Conservation (phyloP, 2,888 invertebrate genomes). For the Cryptocephalus primarius region DNA sequence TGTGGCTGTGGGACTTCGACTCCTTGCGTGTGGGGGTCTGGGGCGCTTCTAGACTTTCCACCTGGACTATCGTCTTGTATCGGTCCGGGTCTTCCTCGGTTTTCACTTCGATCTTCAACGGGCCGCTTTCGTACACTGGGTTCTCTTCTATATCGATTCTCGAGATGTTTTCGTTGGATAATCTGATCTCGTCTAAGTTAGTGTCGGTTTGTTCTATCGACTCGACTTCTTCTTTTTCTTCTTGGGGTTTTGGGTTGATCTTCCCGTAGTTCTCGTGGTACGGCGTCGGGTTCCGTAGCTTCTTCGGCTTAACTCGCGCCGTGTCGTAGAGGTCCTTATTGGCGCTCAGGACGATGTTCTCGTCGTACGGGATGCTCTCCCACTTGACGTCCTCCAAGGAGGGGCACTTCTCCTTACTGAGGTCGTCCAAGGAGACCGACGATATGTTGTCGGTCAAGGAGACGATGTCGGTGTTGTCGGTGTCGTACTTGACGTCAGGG, state of each 20-base stretch:
- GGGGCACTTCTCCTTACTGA: slow-evolving; percentile 31
- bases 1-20: slow-evolving; percentile 33
- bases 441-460: slow-evolving; percentile 36
- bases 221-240: slow-evolving; percentile 3
- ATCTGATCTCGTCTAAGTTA: slow-evolving; percentile 28
- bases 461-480: slow-evolving; percentile 40
- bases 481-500: slow-evolving; percentile 39
- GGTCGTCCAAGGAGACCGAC: slow-evolving; percentile 26
- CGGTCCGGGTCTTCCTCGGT: slow-evolving; percentile 14
- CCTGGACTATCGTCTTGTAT: slow-evolving; percentile 30
- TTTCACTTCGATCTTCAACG: slow-evolving; percentile 1
- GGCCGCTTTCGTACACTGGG: slow-evolving; percentile 8
- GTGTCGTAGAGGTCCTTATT: slow-evolving; percentile 26
- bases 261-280: slow-evolving; percentile 17
- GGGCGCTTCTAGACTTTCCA: slow-evolving; percentile 14
- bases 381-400: slow-evolving; percentile 15
- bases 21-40: slow-evolving; percentile 12
- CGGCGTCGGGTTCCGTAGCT: slow-evolving; percentile 30
- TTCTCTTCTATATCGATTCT: slow-evolving; percentile 10
- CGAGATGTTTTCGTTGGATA: slow-evolving; percentile 24
- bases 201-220: slow-evolving; percentile 21
- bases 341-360: slow-evolving; percentile 31
- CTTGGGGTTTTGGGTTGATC: slow-evolving; percentile 7
- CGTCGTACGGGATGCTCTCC: slow-evolving; percentile 32
- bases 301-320: slow-evolving; percentile 25